A percentile compares a stretch with the other conserved stretches of the same genome.
Conservation (phyloP, 2,113 vertebrate genomes). For the Euleptes europaea region DNA sequence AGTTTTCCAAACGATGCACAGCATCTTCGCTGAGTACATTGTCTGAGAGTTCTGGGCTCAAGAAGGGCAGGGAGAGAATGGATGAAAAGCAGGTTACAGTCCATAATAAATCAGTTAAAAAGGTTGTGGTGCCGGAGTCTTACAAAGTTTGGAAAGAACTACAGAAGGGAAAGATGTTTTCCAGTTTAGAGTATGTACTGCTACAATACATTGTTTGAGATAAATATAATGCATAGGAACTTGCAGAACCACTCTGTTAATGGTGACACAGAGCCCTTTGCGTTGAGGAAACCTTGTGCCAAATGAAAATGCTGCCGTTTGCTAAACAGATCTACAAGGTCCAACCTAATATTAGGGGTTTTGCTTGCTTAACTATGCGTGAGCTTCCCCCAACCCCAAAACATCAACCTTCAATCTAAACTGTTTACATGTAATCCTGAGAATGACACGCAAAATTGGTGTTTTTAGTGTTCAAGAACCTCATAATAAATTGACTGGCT, state of each 20-base stretch:
- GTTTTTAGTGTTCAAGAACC: constrained; percentile 9
- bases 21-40: neutral
- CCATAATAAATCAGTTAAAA: neutral
- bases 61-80: neutral
- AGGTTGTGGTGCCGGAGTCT: neutral
- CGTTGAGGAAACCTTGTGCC: too few relatives aligned
- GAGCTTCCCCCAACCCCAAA: neutral
- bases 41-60: neutral
- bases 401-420: neutral
- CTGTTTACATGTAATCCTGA: neutral
- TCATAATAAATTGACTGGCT: neutral
- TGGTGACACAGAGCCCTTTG: too few relatives aligned
- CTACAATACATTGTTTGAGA: neutral
- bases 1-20: neutral
- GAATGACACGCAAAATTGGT: neutral
- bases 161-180: neutral
- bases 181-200: neutral
- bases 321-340: too few relatives aligned
- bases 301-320: too few relatives aligned
- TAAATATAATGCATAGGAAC: neutral
- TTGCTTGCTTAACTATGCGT: too few relatives aligned
- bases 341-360: too few relatives aligned
- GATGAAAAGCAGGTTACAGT: neutral
- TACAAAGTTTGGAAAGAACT: neutral
- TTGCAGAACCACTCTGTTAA: too few relatives aligned